Evolutionary conservation across 1,140 invertebrate genomes (phyloP).

Genomic region (Macrotrachela quadricornifera): DNA sequence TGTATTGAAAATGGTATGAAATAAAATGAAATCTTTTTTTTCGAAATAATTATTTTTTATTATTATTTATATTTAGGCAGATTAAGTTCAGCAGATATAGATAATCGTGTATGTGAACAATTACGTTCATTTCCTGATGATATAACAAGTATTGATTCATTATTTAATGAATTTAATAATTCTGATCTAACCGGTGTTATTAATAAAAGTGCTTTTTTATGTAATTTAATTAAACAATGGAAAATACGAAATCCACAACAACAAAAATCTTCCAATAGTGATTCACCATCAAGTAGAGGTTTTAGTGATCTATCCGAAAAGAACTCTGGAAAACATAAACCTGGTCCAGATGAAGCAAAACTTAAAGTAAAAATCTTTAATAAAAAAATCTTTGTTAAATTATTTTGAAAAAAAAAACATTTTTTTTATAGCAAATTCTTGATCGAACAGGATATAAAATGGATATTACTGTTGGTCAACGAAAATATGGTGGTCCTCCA

Average conservation of each 20-base stretch:
- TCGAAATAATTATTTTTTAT: no score
- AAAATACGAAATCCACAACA: constrained; percentile 48
- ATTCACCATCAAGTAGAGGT: constrained; percentile 37
- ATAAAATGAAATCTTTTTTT: no score
- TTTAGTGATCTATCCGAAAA: no score
- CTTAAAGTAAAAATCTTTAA: constrained; percentile 49
- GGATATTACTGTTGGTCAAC: constrained; percentile 91
- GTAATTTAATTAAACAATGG: constrained; percentile 94
- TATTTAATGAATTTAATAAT: constrained; percentile 79
- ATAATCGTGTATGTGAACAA: constrained; percentile 80
- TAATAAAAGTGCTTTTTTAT: constrained; percentile 90
- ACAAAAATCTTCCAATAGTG: constrained; percentile 19
- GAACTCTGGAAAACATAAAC: neutral
- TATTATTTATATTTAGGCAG: constrained; percentile 49
- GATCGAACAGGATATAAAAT: constrained; percentile 81
- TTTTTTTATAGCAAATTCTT: constrained; percentile 42
- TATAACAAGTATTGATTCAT: constrained; percentile 53
- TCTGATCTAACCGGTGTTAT: constrained; percentile 90
- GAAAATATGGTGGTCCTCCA: constrained; percentile 91
- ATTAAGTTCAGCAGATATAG: constrained; percentile 71
- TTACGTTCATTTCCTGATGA: constrained; percentile 87
- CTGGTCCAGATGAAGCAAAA: constrained; percentile 70
- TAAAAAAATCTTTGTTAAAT: neutral
- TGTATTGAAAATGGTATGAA: no score
- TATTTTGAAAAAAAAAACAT: neutral